Evolutionary conservation across 2,113 vertebrate genomes (phyloP).

Genomic region (Prochilodus magdalenae): DNA sequence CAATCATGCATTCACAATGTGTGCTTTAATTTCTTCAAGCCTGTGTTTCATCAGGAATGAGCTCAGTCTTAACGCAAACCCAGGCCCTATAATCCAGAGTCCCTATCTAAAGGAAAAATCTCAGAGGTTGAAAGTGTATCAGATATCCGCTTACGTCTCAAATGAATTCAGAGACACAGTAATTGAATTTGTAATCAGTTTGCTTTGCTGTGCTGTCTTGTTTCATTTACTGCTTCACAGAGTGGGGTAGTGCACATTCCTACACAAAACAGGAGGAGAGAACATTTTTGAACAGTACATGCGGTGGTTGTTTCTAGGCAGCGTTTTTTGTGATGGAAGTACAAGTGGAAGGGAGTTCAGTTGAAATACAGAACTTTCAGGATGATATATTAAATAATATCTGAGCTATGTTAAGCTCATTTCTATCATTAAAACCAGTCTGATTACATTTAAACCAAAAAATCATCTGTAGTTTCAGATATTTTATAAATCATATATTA

Average conservation of each 20-base stretch:
- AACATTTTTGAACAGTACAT: slow-evolving; percentile 15
- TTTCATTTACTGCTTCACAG: slow-evolving; percentile 53
- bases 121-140: slow-evolving; percentile 64
- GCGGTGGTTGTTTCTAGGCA: slow-evolving; percentile 6
- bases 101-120: slow-evolving; percentile 65
- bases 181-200: slow-evolving; percentile 77
- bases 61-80: slow-evolving; percentile 40
- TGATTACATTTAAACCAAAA: no score
- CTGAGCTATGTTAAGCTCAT: no score
- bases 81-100: slow-evolving; percentile 54
- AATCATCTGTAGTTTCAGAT: no score
- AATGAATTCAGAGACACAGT: slow-evolving; percentile 64
- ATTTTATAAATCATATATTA: no score
- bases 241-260: slow-evolving; percentile 7
- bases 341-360: background rate
- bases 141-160: slow-evolving; percentile 60
- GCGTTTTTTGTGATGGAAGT: background rate
- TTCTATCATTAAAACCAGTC: no score
- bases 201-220: slow-evolving; percentile 61
- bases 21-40: slow-evolving; percentile 48
- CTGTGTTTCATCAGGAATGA: slow-evolving; percentile 42
- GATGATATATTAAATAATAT: background rate
- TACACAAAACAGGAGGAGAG: slow-evolving; percentile 26
- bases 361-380: slow-evolving; percentile 2
- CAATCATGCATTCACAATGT: slow-evolving; percentile 31